phyloP scores from a whole-genome alignment of 1,140 invertebrate genomes.

The Triops cancriformis region DNA sequence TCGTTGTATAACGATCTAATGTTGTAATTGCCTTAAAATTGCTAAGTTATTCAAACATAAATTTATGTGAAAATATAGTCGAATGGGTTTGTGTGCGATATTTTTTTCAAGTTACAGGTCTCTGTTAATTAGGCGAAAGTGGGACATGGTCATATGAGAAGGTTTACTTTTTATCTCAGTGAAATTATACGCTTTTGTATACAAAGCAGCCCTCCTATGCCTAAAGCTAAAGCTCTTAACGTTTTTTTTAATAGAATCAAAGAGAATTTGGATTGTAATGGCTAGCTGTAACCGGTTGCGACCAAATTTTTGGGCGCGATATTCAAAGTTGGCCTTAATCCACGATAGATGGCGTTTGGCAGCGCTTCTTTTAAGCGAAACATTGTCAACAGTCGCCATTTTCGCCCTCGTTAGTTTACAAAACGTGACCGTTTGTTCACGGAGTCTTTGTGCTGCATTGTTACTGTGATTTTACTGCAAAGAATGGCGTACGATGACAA shows the following conservation, averaged over 20 bases:
- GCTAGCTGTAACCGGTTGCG: not conserved
- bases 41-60: no score
- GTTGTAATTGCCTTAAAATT: no score
- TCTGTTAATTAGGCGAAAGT: not conserved
- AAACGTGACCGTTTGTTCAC: not conserved
- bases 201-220: not conserved
- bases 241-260: no score
- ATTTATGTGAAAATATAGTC: not conserved
- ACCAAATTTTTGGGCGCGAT: not conserved
- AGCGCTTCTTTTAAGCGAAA: not conserved
- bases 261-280: no score
- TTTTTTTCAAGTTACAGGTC: not conserved
- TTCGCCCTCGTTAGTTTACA: not conserved
- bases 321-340: not conserved
- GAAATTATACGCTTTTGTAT: not conserved
- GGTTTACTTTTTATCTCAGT: not conserved
- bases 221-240: no score
- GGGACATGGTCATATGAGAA: not conserved
- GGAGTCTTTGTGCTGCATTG: not conserved
- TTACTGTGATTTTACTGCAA: not conserved
- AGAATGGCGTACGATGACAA: not conserved
- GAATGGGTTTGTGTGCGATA: not conserved
- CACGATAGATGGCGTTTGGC: not conserved
- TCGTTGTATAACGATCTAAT: no score
- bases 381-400: not conserved